These are phyloP conservation scores for Drosophila gaucha DNA, from an alignment of 2,888 invertebrate species.

Conservation along the genomic window DNA sequence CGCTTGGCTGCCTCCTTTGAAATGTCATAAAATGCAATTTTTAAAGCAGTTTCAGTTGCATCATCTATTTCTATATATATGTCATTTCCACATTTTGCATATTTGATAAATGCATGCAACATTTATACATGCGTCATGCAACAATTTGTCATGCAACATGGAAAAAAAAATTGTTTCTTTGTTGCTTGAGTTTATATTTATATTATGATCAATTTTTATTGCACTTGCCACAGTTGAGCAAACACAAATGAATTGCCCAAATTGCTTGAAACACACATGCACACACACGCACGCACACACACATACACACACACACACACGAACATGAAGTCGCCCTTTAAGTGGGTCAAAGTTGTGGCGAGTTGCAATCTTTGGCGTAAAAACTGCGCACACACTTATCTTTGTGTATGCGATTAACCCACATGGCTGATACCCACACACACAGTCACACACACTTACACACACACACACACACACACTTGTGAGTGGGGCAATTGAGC, in stretches of 20 bases:
- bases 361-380: slow-evolving; percentile 61
- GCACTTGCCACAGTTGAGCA: slow-evolving; percentile 35
- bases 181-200: slow-evolving; percentile 9
- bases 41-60: slow-evolving; percentile 1
- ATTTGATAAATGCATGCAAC: slow-evolving; percentile 10
- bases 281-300: neutral
- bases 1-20: slow-evolving; percentile 15
- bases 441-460: slow-evolving; percentile 14
- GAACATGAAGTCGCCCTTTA: too few relatives aligned
- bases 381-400: slow-evolving; percentile 41
- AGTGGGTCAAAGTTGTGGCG: slow-evolving; percentile 57
- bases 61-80: slow-evolving; percentile 8
- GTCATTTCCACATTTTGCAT: slow-evolving; percentile 3
- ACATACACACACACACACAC: neutral
- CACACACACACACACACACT: slow-evolving; percentile 20
- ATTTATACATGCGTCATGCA: neutral
- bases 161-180: slow-evolving; percentile 42
- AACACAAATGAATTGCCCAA: slow-evolving; percentile 58
- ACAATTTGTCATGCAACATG: slow-evolving; percentile 8
- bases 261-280: slow-evolving; percentile 35
- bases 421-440: slow-evolving; percentile 27
- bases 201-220: slow-evolving; percentile 47
- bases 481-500: slow-evolving; percentile 29
- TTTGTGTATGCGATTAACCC: slow-evolving; percentile 54
- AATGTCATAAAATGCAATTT: slow-evolving; percentile 16